Evolutionary conservation across 2,888 invertebrate species (phyloP), one percentile per base, ranked within the genome.

Genomic region (Geophilus truncorum): DNA sequence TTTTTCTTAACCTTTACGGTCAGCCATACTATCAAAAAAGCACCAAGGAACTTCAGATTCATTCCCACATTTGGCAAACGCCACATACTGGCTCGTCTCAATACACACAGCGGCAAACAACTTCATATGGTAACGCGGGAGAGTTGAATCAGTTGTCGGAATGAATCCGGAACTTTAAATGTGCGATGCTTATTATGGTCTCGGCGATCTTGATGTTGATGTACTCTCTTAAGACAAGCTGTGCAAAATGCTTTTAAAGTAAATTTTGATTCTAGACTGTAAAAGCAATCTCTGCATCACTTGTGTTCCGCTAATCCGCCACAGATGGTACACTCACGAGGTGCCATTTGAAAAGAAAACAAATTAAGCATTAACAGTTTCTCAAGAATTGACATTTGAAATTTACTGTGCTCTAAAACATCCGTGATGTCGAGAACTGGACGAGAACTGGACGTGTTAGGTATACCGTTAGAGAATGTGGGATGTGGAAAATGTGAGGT

Each of bases 21-120:
- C 98, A 0, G 98, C 98, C 98, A 98, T 98, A 1, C 97, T 98
- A 89, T 98, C 98, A 86, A 98, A 98, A 88, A 98, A 98, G 85
- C 97, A 95, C 98, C 98, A 98, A 0, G 95, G 95, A 28, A 96
- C 94, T 85, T 95, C 94, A 77, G 92, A 91, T 0, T 94, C 94
- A 4, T 91, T 92, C 0, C 96, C 97, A 84, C 96, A 94, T 87
- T 97, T 97, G 6, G 97, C 97, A 88, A 98, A 98, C 0, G 97
- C 93, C 4, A 98, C 98, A 88, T 98, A 98, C 89, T 98, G 98
- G 81, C 97, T 97, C 1, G 97, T 98, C 89, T 98, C 97, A 84
- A 98, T 98, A 87, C 98, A 98, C 40, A 98, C 93, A 77, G 98
- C 97, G 34, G 98, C 97, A 87, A 97, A 96, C 57, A 98, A 90